phyloP scores from a whole-genome alignment of 2,797 vertebrate genomes.

The Takifugu ocellatus region DNA sequence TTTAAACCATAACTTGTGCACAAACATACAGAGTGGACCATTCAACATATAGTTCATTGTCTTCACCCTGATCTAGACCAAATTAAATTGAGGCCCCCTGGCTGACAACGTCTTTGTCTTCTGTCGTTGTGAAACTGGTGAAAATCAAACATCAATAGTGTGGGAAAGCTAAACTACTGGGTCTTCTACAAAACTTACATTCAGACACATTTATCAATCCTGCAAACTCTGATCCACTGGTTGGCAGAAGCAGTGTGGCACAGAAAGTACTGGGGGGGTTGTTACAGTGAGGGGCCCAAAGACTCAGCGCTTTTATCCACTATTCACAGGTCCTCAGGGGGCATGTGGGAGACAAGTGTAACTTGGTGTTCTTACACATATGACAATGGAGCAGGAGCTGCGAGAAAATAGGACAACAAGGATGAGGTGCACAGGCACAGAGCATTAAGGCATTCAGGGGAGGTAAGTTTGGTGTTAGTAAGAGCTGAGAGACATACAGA shows the following conservation, averaged over 20 bases:
- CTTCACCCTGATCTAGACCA: background rate
- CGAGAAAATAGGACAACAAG: constrained; percentile 15
- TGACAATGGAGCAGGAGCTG: constrained; percentile 52
- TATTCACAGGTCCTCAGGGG: constrained; percentile 21
- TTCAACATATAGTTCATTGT: too few species aligned
- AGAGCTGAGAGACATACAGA: constrained; percentile 15
- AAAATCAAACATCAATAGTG: constrained; percentile 1
- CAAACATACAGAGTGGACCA: too few species aligned
- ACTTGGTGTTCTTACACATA: constrained; percentile 32
- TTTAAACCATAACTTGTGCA: too few species aligned
- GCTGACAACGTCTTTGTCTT: constrained; percentile 5
- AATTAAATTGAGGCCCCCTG: background rate
- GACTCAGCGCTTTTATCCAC: constrained; percentile 25
- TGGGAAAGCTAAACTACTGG: too few species aligned
- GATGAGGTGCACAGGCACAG: constrained; percentile 13
- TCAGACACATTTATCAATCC: constrained; percentile 8
- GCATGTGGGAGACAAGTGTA: constrained; percentile 16
- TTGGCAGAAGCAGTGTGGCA: constrained; percentile 17
- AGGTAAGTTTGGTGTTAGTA: constrained; percentile 16
- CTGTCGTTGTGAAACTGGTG: background rate
- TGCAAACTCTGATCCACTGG: constrained; percentile 14
- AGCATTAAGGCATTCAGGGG: constrained; percentile 5
- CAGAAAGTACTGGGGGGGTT: constrained; percentile 17
- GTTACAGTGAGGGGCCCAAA: constrained; percentile 21
- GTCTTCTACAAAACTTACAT: constrained; percentile 16